Percentiles rank a stretch among this genome's conserved stretches.
Evolutionary conservation across 2,113 vertebrate species (phyloP).

Genomic region (Gnathonemus echidnorhynchus): DNA sequence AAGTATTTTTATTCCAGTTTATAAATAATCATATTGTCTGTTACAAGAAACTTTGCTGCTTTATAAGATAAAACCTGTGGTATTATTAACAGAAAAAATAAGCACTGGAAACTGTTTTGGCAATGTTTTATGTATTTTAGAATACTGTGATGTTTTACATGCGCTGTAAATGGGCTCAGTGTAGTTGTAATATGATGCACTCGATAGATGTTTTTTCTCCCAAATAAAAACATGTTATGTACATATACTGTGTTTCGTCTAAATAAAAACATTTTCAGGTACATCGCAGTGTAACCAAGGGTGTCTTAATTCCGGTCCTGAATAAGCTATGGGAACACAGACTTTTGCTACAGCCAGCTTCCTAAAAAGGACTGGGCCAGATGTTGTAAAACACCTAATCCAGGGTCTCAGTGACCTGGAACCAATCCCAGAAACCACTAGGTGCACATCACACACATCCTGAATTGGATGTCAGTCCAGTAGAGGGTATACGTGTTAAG

Average conservation of each 20-base stretch:
- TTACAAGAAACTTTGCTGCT: slow-evolving; percentile 37
- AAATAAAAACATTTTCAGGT: neutral
- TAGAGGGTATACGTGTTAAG: neutral
- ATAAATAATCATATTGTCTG: slow-evolving; percentile 14
- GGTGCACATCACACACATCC: neutral
- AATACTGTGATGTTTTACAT: neutral
- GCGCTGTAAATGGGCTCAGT: neutral
- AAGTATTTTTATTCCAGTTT: neutral
- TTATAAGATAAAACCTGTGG: slow-evolving; percentile 23
- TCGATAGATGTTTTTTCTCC: slow-evolving; percentile 29
- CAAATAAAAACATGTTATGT: slow-evolving; percentile 8
- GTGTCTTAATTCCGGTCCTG: neutral
- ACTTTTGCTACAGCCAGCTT: neutral
- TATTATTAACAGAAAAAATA: slow-evolving; percentile 12
- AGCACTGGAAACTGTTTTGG: slow-evolving; percentile 32
- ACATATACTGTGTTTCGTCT: neutral
- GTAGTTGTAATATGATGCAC: slow-evolving; percentile 31
- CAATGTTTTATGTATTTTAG: slow-evolving; percentile 18
- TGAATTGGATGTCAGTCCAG: neutral
- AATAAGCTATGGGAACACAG: neutral
- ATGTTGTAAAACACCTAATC: neutral
- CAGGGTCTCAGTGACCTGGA: neutral
- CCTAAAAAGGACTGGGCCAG: neutral
- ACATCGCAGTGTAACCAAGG: neutral
- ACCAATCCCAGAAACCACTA: neutral